Evolutionary conservation across 2,113 vertebrate genomes (phyloP).

Genomic region (Oplegnathus fasciatus): DNA sequence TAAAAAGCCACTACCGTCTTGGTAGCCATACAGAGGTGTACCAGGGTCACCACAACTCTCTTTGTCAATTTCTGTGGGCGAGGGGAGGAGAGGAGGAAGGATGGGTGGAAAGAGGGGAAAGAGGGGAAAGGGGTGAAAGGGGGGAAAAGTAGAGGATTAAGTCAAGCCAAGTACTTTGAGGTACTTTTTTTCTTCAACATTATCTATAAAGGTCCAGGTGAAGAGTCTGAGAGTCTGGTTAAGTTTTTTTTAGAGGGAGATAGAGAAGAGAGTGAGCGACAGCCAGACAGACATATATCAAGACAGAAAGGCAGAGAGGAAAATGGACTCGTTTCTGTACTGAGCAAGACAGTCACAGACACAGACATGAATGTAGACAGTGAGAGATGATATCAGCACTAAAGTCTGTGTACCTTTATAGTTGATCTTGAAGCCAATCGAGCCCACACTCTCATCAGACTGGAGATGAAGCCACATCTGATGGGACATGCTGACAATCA

Average conservation of each 20-base stretch:
- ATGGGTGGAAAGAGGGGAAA: conserved; percentile 1
- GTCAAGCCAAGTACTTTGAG: conserved; percentile 33
- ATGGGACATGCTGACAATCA: conserved; percentile 97
- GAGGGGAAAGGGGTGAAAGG: not conserved
- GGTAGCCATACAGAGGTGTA: conserved; percentile 94
- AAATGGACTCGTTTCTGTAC: conserved; percentile 31
- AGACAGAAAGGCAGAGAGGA: conserved; percentile 9
- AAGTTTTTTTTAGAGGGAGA: conserved; percentile 21
- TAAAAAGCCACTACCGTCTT: conserved; percentile 96
- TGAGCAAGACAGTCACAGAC: conserved; percentile 21
- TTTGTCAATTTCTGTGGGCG: conserved; percentile 94
- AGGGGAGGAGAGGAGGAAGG: conserved; percentile 22
- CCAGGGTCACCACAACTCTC: conserved; percentile 98
- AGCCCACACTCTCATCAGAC: conserved; percentile 98
- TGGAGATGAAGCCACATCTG: conserved; percentile 99
- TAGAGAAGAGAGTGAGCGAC: conserved; percentile 3
- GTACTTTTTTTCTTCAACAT: conserved; percentile 29
- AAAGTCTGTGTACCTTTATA: conserved; percentile 91
- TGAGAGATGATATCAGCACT: conserved; percentile 40
- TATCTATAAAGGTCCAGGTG: conserved; percentile 65
- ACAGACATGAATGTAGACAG: conserved; percentile 40
- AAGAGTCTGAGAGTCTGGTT: conserved; percentile 28
- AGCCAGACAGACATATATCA: conserved; percentile 4
- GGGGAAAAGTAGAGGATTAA: conserved; percentile 24
- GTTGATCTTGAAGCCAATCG: conserved; percentile 98